Evolutionary conservation across 2,888 invertebrate species (phyloP), one percentile per base, ranked within the genome.

Genomic region (Serrognathus titanus): DNA sequence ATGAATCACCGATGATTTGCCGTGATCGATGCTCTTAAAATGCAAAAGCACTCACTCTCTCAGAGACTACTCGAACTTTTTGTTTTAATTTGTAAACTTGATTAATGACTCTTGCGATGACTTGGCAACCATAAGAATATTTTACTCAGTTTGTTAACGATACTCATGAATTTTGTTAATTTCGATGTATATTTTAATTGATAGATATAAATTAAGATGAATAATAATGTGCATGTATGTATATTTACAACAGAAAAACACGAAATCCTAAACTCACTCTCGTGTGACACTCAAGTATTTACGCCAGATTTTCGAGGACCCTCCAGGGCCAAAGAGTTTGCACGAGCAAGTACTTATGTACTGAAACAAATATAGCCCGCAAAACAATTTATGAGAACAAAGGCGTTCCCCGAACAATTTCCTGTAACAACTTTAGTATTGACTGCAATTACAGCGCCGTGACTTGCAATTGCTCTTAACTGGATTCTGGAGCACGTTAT

Each of bases 381-480:
- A 60, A 60, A 64, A 65, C 65, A 66, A 66, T 69, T 69, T 65
- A 58, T 53, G 58, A 46, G 52, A 51, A 65, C 63, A 64, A 65
- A 51, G 58, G 59, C 53, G 41, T 39, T 43, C 53, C 50, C 50
- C 39, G 47, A 48, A 58, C 58, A 60, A 53, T 61, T 63, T 64
- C 61, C 59, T 62, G 60, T 51, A 62, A 61, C 66, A 63, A 64
- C 64, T 66, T 55, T 59, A 63, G 65, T 64, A 66, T 68, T 64
- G 66, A 65, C 64, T 68, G 69, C 71, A 74, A 73, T 73, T 73
- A 73, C 67, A 55, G 55, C 63, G 59, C 67, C 71, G 70, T 73
- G 74, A 74, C 74, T 73, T 72, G 73, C 72, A 69, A 71, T 73
- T 69, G 67, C 73, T 69, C 69, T 72, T 72, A 69, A 73, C 68